A percentile compares a stretch with the other conserved stretches of the same genome.
Evolutionary conservation across 2,797 vertebrate species (phyloP).

Genomic region (Pogoniulus pusillus): DNA sequence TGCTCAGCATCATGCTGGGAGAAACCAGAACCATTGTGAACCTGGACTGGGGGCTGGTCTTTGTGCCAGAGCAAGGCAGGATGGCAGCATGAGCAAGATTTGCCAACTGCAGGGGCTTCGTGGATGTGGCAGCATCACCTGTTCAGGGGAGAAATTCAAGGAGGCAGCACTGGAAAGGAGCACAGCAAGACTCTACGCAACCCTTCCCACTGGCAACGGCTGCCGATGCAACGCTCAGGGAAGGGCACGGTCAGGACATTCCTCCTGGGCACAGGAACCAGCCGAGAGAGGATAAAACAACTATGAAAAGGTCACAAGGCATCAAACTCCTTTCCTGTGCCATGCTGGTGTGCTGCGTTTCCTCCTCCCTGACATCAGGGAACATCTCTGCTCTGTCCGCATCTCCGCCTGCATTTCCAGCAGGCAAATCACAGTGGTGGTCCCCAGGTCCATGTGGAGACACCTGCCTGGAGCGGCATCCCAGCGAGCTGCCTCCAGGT

Average conservation of each 20-base stretch:
- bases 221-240: background rate
- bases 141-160: background rate
- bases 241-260: background rate
- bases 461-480: background rate
- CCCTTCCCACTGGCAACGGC: background rate
- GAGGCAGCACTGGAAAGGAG: background rate
- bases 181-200: accelerated
- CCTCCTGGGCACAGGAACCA: background rate
- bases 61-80: accelerated
- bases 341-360: accelerated
- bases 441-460: background rate
- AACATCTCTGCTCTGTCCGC: background rate
- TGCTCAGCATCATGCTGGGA: background rate
- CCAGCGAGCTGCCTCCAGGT: background rate
- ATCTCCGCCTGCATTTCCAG: background rate
- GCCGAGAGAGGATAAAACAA: background rate
- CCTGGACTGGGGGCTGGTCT: background rate
- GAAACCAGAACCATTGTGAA: accelerated
- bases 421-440: background rate
- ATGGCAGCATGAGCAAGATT: background rate
- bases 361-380: accelerated
- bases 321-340: background rate
- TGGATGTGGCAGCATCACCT: background rate
- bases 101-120: background rate
- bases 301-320: background rate